phyloP scores from a whole-genome alignment of 2,113 vertebrate genomes.

The Silurus asotus region DNA sequence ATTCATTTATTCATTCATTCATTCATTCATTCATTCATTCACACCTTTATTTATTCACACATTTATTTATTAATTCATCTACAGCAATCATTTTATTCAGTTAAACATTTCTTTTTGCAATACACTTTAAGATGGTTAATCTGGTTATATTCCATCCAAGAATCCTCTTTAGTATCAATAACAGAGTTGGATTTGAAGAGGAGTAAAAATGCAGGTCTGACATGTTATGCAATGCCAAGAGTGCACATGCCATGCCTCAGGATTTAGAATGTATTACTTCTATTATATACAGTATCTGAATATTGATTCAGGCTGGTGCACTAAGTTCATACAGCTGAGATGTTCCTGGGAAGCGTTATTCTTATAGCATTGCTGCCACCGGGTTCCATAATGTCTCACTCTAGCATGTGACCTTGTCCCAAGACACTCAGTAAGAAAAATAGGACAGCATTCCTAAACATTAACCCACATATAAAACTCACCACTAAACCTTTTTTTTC shows the following conservation, averaged over 20 bases:
- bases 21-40: neutral
- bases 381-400: neutral
- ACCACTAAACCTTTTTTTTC: neutral
- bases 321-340: neutral
- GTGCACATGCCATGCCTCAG: neutral
- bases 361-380: neutral
- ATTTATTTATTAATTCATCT: neutral
- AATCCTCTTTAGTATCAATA: constrained; percentile 6
- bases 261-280: neutral
- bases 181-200: neutral
- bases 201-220: neutral
- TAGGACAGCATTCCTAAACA: neutral
- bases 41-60: neutral
- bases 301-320: neutral
- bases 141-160: constrained; percentile 22
- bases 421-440: neutral
- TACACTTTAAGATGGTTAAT: neutral
- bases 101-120: neutral
- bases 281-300: neutral
- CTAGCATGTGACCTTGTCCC: neutral
- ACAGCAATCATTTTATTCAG: neutral
- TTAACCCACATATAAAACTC: neutral
- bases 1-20: neutral
- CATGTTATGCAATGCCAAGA: neutral
- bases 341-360: neutral